Evolutionary conservation across 2,113 vertebrate species (phyloP).

Genomic region (Turnix velox): DNA sequence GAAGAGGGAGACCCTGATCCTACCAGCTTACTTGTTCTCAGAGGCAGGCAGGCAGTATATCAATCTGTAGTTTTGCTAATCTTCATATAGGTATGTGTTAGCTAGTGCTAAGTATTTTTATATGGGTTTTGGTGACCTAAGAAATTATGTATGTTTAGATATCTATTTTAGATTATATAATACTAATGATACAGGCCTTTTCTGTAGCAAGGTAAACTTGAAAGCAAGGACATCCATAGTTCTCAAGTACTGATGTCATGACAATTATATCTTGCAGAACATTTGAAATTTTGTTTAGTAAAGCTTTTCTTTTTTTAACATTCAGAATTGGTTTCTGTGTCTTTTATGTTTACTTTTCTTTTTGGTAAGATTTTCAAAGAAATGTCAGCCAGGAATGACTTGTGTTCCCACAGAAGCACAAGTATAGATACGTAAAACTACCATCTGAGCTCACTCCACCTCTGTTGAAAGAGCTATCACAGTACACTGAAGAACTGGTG

Average conservation of each 20-base stretch:
- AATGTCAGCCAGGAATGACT: neutral
- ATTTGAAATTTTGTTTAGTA: neutral
- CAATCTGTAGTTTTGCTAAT: slow-evolving; percentile 13
- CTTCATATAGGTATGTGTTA: neutral
- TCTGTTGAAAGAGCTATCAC: slow-evolving; percentile 2
- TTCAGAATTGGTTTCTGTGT: neutral
- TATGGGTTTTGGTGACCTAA: slow-evolving; percentile 13
- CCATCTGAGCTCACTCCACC: neutral
- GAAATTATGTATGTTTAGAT: neutral
- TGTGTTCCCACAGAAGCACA: neutral
- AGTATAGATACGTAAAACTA: neutral
- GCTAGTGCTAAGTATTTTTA: slow-evolving; percentile 31
- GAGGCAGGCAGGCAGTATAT: neutral
- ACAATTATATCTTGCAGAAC: neutral
- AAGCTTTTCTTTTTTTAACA: neutral
- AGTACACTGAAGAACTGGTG: neutral
- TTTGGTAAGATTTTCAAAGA: neutral
- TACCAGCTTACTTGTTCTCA: neutral
- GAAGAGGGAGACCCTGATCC: neutral
- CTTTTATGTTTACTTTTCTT: neutral
- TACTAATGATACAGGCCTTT: neutral
- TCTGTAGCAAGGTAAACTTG: neutral
- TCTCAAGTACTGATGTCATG: neutral
- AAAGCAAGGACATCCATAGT: neutral
- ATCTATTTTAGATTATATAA: slow-evolving; percentile 28